A percentile compares a stretch with the other conserved stretches of the same genome.
phyloP scores from a whole-genome alignment of 2,113 vertebrate species.

The Urocitellus parryii region DNA sequence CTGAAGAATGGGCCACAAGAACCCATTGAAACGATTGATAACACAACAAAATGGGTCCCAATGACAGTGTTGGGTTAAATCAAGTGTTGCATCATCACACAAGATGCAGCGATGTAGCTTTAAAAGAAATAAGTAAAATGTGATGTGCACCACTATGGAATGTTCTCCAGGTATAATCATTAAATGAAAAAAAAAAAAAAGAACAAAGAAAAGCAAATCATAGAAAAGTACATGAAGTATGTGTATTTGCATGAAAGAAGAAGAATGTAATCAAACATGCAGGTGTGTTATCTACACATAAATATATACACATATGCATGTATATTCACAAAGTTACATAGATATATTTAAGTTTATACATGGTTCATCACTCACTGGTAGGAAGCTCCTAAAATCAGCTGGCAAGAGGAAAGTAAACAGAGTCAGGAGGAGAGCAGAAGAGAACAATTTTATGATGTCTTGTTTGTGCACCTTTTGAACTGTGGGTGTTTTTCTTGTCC shows the following conservation, averaged over 20 bases:
- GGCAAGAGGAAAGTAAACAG: not conserved
- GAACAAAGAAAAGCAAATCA: not conserved
- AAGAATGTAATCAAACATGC: not conserved
- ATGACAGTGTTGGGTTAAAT: not conserved
- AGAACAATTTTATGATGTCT: not conserved
- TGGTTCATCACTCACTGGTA: not conserved
- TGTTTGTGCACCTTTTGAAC: not conserved
- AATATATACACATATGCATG: not conserved
- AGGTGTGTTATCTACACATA: not conserved
- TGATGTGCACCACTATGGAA: not conserved
- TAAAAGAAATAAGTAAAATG: not conserved
- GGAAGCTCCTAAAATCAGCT: not conserved
- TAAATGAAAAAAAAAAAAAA: not conserved
- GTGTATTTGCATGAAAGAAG: not conserved
- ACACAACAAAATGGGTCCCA: not conserved
- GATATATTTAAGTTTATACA: too few species aligned
- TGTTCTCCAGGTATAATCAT: not conserved
- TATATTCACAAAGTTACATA: not conserved
- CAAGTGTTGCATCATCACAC: not conserved
- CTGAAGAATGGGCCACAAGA: not conserved
- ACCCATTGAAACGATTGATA: not conserved
- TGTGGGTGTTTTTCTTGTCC: not conserved
- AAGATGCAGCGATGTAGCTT: not conserved
- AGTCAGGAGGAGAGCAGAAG: not conserved
- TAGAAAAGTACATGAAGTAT: not conserved